Evolutionary conservation across 2,797 vertebrate species (phyloP), one percentile per base, ranked within the genome.

Genomic region (Phoxinus dragarum): DNA sequence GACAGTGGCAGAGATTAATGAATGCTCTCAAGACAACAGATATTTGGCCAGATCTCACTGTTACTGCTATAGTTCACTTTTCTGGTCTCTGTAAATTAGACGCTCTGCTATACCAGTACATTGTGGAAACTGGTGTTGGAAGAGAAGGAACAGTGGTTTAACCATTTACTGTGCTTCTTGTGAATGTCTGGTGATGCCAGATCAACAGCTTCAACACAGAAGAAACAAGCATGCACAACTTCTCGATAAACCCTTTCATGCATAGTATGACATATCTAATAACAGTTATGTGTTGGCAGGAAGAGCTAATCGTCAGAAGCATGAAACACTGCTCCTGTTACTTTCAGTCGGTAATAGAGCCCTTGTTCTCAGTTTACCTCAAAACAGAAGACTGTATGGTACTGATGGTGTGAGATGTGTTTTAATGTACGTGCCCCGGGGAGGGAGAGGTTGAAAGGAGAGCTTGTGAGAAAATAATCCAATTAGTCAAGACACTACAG

Each of bases 21-120:
- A 81, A 90, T 89, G 86, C 74, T 92, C 89, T 79, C 90, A 92
- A 89, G 94, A 93, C 93, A 95, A 93, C 91, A 88, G 90, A 93
- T 94, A 93, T 95, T 93, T 92, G 86, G 88, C 88, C 88, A 84
- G 1, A 71, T 86, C 89, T 92, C 93, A 91, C 80, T 76, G 80
- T 27, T 66, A 93, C 89, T 90, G 90, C 84, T 84, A 91, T 90
- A 91, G 91, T 94, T 93, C 93, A 94, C 93, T 92, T 90, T 92
- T 94, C 89, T 92, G 90, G 86, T 64, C 71, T 86, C 81, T 88
- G 83, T 74, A 82, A 83, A 84, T 88, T 81, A 44, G 59, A 67
- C 61, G 72, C 81, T 79, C 75, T 34, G 34, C 34, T 42, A 16
- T 54, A 38, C 77, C 42, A 66, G 40, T 38, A 47, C 23, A 68